Base-by-base conservation (phyloP, 2,888 invertebrate species). In the Lasioglossum pauxillum region DNA sequence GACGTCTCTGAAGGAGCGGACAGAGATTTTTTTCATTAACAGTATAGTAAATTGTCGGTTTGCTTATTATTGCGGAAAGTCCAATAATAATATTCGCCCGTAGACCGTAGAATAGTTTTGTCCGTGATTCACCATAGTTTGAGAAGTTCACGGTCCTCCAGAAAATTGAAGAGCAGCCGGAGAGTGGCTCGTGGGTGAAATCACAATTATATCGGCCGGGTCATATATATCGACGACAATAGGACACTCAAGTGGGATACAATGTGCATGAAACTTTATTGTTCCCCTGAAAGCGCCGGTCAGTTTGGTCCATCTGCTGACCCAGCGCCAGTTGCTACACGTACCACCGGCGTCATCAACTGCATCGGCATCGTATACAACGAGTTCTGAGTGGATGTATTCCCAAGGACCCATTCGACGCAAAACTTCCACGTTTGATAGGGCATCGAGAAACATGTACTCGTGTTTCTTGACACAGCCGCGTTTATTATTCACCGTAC, bases 271-370 rank as follows among this genome's bases (percentile, higher is more conserved):
- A 92, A 85, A 92, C 89, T 93, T 95, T 94, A 94, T 95, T 94
- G 94, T 94, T 92, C 93, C 92, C 92, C 89, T 92, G 92, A 94
- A 93, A 93, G 92, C 93, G 87, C 89, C 88, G 94, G 95, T 94
- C 94, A 94, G 94, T 94, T 91, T 88, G 93, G 94, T 94, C 94
- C 95, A 95, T 95, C 95, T 95, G 95, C 94, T 94, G 94, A 94
- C 91, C 93, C 89, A 93, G 94, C 94, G 90, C 84, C 92, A 90
- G 92, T 91, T 89, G 89, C 83, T 86, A 84, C 86, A 84, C 84
- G 87, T 85, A 89, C 88, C 84, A 79, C 86, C 86, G 87, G 85
- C 89, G 89, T 92, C 93, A 91, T 93, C 92, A 91, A 92, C 91
- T 91, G 91, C 92, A 91, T 92, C 91, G 92, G 90, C 92, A 91